These are phyloP conservation scores for Astur gentilis DNA, from an alignment of 2,113 vertebrate genomes.

Conservation along the genomic window DNA sequence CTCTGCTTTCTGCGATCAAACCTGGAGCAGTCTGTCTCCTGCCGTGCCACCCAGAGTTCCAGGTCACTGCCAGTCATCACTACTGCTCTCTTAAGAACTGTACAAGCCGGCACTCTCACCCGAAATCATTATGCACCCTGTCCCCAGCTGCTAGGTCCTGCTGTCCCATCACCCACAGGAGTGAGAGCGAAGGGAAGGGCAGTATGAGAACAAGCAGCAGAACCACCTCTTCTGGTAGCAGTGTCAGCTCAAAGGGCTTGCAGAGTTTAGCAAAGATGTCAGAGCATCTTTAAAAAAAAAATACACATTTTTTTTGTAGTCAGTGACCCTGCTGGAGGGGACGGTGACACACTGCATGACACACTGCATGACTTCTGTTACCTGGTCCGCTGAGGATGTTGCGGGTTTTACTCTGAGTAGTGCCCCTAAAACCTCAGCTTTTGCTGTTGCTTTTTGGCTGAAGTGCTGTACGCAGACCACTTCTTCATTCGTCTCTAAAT, in stretches of 20 bases:
- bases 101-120: neutral
- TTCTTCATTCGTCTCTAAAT: neutral
- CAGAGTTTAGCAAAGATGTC: neutral
- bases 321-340: neutral
- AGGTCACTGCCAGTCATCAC: neutral
- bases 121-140: neutral
- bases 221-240: neutral
- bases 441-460: neutral
- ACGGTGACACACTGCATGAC: accelerated
- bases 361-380: accelerated
- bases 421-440: neutral
- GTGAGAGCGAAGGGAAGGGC: neutral
- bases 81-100: neutral
- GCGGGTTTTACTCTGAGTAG: neutral
- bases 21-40: neutral
- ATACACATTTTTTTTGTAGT: neutral
- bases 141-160: neutral
- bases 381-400: neutral
- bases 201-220: neutral
- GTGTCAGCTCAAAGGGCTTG: neutral
- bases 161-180: neutral
- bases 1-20: neutral
- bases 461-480: neutral
- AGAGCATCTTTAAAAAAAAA: neutral
- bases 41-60: neutral